phyloP scores from a whole-genome alignment of 1,140 invertebrate genomes.

The Lordiphosa stackelbergi region DNA sequence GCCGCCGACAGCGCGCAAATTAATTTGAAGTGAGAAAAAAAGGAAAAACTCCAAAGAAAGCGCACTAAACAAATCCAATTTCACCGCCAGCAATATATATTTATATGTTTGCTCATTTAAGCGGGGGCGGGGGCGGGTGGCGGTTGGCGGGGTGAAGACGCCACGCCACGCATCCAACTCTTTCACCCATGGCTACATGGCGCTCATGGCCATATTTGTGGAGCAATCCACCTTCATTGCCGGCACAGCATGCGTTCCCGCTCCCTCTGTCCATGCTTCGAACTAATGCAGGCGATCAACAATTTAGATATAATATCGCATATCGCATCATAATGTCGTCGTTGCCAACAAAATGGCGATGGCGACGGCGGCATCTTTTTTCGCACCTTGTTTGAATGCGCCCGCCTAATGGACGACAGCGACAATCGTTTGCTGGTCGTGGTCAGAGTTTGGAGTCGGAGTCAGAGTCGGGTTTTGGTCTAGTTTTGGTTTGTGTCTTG shows the following conservation, averaged over 20 bases:
- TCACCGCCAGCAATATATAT: slow-evolving; percentile 60
- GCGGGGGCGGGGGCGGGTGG: slow-evolving; percentile 8
- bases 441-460: slow-evolving; percentile 3
- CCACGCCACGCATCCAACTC: slow-evolving; percentile 48
- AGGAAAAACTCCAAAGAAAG: slow-evolving; percentile 55
- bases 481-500: slow-evolving; percentile 32
- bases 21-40: slow-evolving; percentile 47
- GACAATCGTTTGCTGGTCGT: slow-evolving; percentile 58
- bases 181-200: slow-evolving; percentile 57
- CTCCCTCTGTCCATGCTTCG: slow-evolving; percentile 5
- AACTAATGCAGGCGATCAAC: slow-evolving; percentile 69
- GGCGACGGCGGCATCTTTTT: slow-evolving; percentile 69
- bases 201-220: slow-evolving; percentile 60
- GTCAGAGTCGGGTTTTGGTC: slow-evolving; percentile 24
- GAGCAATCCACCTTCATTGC: slow-evolving; percentile 47
- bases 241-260: slow-evolving; percentile 3
- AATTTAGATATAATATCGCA: slow-evolving; percentile 76
- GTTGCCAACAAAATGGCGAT: slow-evolving; percentile 45
- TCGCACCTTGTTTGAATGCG: slow-evolving; percentile 74
- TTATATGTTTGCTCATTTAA: slow-evolving; percentile 43
- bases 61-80: slow-evolving; percentile 72
- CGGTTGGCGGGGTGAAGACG: slow-evolving; percentile 9
- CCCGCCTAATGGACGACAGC: slow-evolving; percentile 69
- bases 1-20: slow-evolving; percentile 67
- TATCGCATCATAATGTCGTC: slow-evolving; percentile 72